These are phyloP conservation scores for Mimumesa dahlbomi DNA, from an alignment of 2,888 invertebrate genomes.

Conservation along the genomic window DNA sequence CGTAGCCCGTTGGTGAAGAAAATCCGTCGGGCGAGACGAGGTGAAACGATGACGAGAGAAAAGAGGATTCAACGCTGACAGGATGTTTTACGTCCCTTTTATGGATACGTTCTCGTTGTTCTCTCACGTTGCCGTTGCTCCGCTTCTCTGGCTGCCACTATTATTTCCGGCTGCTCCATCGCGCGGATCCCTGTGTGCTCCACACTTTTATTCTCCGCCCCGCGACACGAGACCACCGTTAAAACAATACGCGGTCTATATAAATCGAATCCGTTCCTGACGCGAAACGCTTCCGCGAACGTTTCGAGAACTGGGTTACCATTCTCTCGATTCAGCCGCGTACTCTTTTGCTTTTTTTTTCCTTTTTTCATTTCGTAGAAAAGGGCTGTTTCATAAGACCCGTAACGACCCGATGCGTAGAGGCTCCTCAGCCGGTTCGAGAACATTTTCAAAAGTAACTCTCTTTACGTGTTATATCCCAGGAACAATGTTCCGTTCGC, in stretches of 20 bases:
- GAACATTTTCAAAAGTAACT: no score
- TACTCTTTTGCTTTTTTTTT: slow-evolving; percentile 7
- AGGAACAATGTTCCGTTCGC: no score
- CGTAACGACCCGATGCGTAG: no score
- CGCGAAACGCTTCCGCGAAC: slow-evolving; percentile 34
- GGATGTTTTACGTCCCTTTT: slow-evolving; percentile 59
- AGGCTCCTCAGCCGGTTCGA: no score
- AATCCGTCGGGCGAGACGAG: background rate
- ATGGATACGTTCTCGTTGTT: slow-evolving; percentile 42
- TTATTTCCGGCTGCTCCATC: slow-evolving; percentile 63
- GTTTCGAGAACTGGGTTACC: slow-evolving; percentile 41
- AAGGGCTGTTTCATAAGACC: no score
- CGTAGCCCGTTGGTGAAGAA: background rate
- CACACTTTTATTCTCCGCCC: slow-evolving; percentile 30
- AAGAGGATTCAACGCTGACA: slow-evolving; percentile 22
- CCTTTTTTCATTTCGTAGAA: background rate
- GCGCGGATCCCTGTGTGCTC: slow-evolving; percentile 28
- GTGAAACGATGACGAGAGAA: slow-evolving; percentile 8
- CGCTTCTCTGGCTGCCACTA: slow-evolving; percentile 37
- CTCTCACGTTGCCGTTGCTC: slow-evolving; percentile 35
- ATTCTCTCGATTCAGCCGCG: slow-evolving; percentile 31
- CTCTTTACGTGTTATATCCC: no score
- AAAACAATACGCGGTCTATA: slow-evolving; percentile 43
- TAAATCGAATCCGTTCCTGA: slow-evolving; percentile 22
- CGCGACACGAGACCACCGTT: slow-evolving; percentile 51